A percentile compares a stretch with the other conserved stretches of the same genome.
Conservation (phyloP, 1,140 invertebrate species). For the Pogonognathellus flavescens region DNA sequence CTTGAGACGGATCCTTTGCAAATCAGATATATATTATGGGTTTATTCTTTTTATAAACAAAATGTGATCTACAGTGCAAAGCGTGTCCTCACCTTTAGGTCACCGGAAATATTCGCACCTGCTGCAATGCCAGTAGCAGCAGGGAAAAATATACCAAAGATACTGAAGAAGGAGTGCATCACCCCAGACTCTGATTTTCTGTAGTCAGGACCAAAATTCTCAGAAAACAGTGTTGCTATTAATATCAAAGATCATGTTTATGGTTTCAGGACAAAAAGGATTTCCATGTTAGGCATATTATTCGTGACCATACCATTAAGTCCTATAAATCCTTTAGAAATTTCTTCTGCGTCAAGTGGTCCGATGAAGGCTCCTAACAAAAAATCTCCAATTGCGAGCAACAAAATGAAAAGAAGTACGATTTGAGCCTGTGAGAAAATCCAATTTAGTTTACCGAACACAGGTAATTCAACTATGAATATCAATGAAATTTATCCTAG, state of each 20-base stretch:
- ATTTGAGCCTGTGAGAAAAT: constrained; percentile 73
- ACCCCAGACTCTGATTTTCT: constrained; percentile 66
- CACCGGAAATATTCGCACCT: constrained; percentile 76
- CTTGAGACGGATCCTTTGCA: constrained; percentile 64
- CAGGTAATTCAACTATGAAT: too few relatives aligned
- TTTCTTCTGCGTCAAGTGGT: constrained; percentile 69
- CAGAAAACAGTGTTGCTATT: constrained; percentile 68
- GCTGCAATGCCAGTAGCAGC: constrained; percentile 74
- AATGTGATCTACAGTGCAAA: constrained; percentile 54
- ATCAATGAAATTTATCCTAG: too few relatives aligned
- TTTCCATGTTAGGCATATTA: constrained; percentile 64
- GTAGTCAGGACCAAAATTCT: constrained; percentile 72
- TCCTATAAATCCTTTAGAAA: constrained; percentile 73
- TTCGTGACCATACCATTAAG: constrained; percentile 69
- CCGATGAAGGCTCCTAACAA: constrained; percentile 73
- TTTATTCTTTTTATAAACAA: too few relatives aligned
- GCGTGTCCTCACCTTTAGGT: constrained; percentile 67
- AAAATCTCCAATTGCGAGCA: constrained; percentile 74
- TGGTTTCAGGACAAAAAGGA: not conserved
- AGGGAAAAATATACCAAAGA: constrained; percentile 87
- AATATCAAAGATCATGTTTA: constrained; percentile 18
- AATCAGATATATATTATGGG: constrained; percentile 6
- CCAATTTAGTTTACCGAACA: too few relatives aligned
- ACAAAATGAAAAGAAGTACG: constrained; percentile 72
- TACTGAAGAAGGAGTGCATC: constrained; percentile 83